Percentiles rank a stretch among this genome's conserved stretches.
Evolutionary conservation across 2,113 vertebrate genomes (phyloP).

Genomic region (Chrysemys picta): DNA sequence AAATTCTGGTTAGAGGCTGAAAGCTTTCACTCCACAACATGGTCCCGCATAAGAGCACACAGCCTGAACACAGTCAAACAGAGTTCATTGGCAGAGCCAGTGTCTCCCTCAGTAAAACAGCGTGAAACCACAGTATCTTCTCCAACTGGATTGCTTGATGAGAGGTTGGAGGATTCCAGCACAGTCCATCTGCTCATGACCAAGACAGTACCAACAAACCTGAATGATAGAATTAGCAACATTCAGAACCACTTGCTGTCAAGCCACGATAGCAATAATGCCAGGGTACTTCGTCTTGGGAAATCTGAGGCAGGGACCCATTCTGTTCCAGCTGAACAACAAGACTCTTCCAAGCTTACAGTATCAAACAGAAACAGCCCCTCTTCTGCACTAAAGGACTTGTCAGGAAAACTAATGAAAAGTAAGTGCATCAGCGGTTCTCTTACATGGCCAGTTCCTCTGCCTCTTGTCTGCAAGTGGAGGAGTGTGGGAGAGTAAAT

Average conservation of each 20-base stretch:
- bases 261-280: constrained; percentile 60
- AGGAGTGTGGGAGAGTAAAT: background rate
- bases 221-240: constrained; percentile 48
- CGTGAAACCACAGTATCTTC: constrained; percentile 57
- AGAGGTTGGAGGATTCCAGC: constrained; percentile 70
- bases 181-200: constrained; percentile 31
- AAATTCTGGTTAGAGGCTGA: constrained; percentile 97
- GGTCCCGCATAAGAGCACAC: constrained; percentile 94
- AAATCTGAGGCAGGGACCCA: constrained; percentile 65
- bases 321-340: constrained; percentile 64
- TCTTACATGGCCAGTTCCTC: background rate
- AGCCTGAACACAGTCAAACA: constrained; percentile 98
- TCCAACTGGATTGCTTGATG: constrained; percentile 61
- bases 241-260: constrained; percentile 70
- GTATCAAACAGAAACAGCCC: constrained; percentile 84
- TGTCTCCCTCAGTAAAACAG: constrained; percentile 77
- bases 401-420: constrained; percentile 96
- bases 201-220: constrained; percentile 30
- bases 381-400: constrained; percentile 84
- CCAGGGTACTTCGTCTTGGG: constrained; percentile 49
- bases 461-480: background rate
- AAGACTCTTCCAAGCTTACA: constrained; percentile 82
- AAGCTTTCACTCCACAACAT: constrained; percentile 93
- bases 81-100: constrained; percentile 93
- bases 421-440: constrained; percentile 83